A percentile compares a stretch with the other conserved stretches of the same genome.
phyloP scores from a whole-genome alignment of 2,888 invertebrate species.

The Synanthedon andrenaeformis region DNA sequence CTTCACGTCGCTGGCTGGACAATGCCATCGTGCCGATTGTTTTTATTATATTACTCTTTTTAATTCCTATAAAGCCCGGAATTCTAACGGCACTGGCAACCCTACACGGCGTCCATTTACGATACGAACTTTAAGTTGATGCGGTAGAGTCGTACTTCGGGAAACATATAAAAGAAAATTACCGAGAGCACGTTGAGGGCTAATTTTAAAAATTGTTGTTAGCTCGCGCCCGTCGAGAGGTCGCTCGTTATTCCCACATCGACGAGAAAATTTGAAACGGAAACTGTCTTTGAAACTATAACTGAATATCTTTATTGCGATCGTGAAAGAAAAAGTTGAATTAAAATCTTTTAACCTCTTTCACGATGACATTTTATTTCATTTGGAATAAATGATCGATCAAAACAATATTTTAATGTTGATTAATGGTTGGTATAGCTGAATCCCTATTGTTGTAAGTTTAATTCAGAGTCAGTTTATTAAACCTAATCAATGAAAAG shows the following conservation, averaged over 20 bases:
- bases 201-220: slow-evolving; percentile 26
- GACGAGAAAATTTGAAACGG: background rate
- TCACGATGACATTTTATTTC: no score
- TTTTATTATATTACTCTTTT: no score
- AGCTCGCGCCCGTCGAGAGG: slow-evolving; percentile 9
- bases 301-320: background rate
- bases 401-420: no score
- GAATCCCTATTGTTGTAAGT: no score
- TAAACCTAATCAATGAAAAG: no score
- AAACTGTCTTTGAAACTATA: background rate
- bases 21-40: no score
- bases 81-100: background rate
- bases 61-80: no score
- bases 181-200: slow-evolving; percentile 12
- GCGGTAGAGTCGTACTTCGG: slow-evolving; percentile 14
- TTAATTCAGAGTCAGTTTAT: no score
- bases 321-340: background rate
- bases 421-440: no score
- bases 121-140: background rate
- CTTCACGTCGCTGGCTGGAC: no score
- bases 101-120: background rate
- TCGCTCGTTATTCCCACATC: background rate
- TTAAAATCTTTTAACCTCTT: no score
- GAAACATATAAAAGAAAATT: slow-evolving; percentile 1
- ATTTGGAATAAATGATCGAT: no score